Evolutionary conservation across 2,888 invertebrate genomes (phyloP).

Genomic region (Operophtera brumata): DNA sequence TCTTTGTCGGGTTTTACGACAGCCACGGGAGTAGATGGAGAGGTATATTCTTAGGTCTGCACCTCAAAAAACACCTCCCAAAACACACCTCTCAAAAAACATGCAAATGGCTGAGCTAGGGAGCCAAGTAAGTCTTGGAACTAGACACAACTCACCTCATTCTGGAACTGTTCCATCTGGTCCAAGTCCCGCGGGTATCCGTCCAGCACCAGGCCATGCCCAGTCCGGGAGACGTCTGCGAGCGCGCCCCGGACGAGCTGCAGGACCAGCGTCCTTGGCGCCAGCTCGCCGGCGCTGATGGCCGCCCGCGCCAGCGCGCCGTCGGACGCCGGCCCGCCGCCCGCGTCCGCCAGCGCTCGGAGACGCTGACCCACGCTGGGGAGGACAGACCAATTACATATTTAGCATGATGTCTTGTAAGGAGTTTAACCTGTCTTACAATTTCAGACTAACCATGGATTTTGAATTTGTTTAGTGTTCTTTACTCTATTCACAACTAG

Average conservation of each 20-base stretch:
- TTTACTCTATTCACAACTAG: too few species aligned
- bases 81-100: too few species aligned
- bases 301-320: conserved; percentile 85
- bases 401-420: too few species aligned
- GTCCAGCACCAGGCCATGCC: conserved; percentile 93
- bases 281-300: conserved; percentile 90
- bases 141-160: conserved; percentile 83
- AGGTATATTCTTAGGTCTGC: too few species aligned
- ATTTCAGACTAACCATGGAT: too few species aligned
- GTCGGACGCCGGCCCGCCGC: conserved; percentile 82
- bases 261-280: conserved; percentile 88
- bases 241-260: conserved; percentile 87
- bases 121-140: too few species aligned
- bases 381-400: background rate
- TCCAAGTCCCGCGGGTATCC: conserved; percentile 96
- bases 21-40: too few species aligned
- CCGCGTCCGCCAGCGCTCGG: conserved; percentile 85
- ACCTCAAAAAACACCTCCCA: too few species aligned
- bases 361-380: conserved; percentile 88
- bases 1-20: too few species aligned
- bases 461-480: too few species aligned
- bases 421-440: too few species aligned
- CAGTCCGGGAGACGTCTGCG: conserved; percentile 74
- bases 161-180: conserved; percentile 94
- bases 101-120: too few species aligned